These are phyloP conservation scores for Anastatus disparis DNA, from an alignment of 1,140 invertebrate species.

Conservation along the genomic window DNA sequence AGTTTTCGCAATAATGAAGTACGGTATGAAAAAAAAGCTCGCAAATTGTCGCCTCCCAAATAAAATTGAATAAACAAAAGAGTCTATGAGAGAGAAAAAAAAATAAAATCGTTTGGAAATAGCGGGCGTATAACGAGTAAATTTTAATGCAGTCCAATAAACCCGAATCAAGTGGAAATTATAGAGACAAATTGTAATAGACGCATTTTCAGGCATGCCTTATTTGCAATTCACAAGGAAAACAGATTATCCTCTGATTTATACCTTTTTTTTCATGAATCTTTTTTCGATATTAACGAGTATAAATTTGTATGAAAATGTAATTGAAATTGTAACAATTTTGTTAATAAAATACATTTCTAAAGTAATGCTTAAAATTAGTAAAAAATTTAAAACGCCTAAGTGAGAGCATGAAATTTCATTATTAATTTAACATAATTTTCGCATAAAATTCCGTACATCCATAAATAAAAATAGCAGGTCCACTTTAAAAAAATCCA, in stretches of 20 bases:
- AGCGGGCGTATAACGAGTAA: background rate
- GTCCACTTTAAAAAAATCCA: too few species aligned
- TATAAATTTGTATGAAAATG: too few species aligned
- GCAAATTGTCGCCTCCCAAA: conserved; percentile 16
- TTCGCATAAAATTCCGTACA: too few species aligned
- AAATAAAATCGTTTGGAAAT: background rate
- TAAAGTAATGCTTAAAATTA: too few species aligned
- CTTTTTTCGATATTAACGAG: too few species aligned
- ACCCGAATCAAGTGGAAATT: conserved; percentile 37
- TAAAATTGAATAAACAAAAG: background rate
- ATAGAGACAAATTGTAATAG: background rate
- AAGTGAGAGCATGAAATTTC: too few species aligned
- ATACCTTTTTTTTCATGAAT: background rate
- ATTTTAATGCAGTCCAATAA: conserved; percentile 13
- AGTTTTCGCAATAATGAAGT: conserved; percentile 15
- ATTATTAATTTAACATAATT: too few species aligned
- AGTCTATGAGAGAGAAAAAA: background rate
- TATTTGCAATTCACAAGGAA: conserved; percentile 5
- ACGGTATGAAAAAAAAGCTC: conserved; percentile 17
- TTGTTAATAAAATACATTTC: too few species aligned
- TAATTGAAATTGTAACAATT: too few species aligned
- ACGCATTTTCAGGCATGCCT: background rate
- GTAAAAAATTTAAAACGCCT: too few species aligned
- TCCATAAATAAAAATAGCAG: too few species aligned
- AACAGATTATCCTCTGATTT: conserved; percentile 12